Evolutionary conservation across 2,113 vertebrate genomes (phyloP), one percentile per base, ranked within the genome.

Genomic region (Phaetusa simplex): DNA sequence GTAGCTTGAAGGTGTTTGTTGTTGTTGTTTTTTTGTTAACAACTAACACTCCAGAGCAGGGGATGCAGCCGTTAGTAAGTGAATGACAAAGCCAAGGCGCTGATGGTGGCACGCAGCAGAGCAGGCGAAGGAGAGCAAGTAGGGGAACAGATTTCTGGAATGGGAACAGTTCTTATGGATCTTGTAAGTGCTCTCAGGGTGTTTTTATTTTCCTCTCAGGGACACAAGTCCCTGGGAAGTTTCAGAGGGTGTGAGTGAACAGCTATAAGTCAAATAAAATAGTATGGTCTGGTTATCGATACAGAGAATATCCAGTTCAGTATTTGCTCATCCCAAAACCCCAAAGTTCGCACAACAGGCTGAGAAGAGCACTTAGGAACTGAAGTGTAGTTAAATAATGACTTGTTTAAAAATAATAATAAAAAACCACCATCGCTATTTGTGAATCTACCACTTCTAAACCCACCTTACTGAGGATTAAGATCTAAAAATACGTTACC

Each of bases 291-390:
- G 42, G 64, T 70, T 71, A 83, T 27, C 49, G 29, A 22, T 14
- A 59, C 19, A 86, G 56, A 56, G 34, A 72, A 15, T 18, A 83
- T 30, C 49, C 55, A 22, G 10, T 14, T 78, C 15, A 29, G 2
- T 11, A 45, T 78, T 15, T 53, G 38, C 88, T 92, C 90, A 71
- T 70, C 64, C 71, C 72, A 65, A 27, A 42, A 34, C 36, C 2
- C 18, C 7, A 2, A 23, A 42, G 21, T 8, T 56, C 70, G 56
- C 43, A 30, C 77, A 73, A 8, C 11, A 62, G 29, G 59, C 72
- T 55, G 72, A 90, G 55, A 73, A 91, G 23, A 94, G 61, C 95
- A 86, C 83, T 82, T 78, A 29, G 86, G 77, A 95, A 86, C 36
- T 24, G 8, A 79, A 71, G 5, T 12, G 2, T 43, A 84, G 38